These are phyloP conservation scores for Temnothorax longispinosus DNA, from an alignment of 1,140 invertebrate species.

Conservation along the genomic window DNA sequence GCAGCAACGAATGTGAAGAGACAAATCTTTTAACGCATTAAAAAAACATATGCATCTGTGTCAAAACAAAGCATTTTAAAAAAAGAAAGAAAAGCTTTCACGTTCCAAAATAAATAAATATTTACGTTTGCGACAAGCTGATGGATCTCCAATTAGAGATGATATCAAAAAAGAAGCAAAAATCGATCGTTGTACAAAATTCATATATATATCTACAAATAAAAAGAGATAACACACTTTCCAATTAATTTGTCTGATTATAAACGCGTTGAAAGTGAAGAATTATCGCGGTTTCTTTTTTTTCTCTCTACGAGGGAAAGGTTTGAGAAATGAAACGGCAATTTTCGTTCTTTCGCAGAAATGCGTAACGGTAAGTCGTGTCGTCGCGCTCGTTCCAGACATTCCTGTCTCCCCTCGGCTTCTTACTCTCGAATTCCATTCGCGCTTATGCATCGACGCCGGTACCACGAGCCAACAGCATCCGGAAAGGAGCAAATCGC, in stretches of 20 bases:
- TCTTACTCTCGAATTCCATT: slow-evolving; percentile 67
- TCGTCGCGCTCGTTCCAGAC: slow-evolving; percentile 62
- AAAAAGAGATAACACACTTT: neutral
- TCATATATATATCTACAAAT: neutral
- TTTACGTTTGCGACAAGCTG: neutral
- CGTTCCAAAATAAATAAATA: neutral
- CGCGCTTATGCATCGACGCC: slow-evolving; percentile 30
- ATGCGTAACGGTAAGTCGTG: slow-evolving; percentile 69
- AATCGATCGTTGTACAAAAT: neutral
- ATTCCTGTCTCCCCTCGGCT: slow-evolving; percentile 48
- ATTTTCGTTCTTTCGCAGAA: slow-evolving; percentile 55
- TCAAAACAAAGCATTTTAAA: neutral
- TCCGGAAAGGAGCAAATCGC: slow-evolving; percentile 44
- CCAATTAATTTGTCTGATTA: neutral
- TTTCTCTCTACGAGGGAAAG: neutral
- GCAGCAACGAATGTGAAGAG: neutral
- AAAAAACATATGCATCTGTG: neutral
- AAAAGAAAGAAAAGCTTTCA: neutral
- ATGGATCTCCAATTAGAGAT: neutral
- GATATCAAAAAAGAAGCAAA: neutral
- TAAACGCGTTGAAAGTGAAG: neutral
- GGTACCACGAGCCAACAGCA: slow-evolving; percentile 1
- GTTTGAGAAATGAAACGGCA: slow-evolving; percentile 24
- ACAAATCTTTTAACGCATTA: slow-evolving; percentile 41
- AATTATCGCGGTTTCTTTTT: neutral